These are phyloP conservation scores for Rhagonycha lutea DNA, from an alignment of 2,888 invertebrate genomes.

Conservation along the genomic window DNA sequence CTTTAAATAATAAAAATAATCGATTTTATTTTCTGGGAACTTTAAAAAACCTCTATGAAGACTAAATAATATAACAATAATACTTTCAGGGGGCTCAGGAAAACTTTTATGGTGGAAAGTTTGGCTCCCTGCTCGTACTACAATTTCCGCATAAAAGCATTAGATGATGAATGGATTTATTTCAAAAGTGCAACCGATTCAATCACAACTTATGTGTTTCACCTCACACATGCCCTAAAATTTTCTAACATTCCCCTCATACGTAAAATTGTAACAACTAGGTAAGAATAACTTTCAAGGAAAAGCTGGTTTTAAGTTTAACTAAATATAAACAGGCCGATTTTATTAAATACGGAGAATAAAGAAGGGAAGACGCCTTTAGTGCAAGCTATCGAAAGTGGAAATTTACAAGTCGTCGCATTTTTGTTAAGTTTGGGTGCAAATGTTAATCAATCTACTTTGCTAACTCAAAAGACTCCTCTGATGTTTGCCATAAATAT, in stretches of 20 bases:
- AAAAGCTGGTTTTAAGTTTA: neutral
- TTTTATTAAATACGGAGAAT: constrained; percentile 57
- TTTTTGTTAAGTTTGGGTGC: constrained; percentile 58
- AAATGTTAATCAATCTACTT: constrained; percentile 53
- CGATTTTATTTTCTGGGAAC: no score
- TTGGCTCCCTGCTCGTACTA: constrained; percentile 59
- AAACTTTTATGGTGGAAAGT: constrained; percentile 48
- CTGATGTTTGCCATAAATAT: constrained; percentile 58
- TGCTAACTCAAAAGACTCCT: constrained; percentile 54
- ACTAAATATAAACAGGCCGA: constrained; percentile 46
- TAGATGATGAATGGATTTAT: constrained; percentile 45
- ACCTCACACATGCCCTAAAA: constrained; percentile 46
- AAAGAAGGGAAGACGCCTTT: constrained; percentile 59
- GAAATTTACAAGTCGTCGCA: constrained; percentile 53
- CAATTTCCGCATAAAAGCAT: constrained; percentile 54
- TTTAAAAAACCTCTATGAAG: no score
- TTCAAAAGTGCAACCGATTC: constrained; percentile 47
- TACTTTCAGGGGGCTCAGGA: constrained; percentile 54
- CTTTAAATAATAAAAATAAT: no score
- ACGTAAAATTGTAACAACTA: constrained; percentile 45
- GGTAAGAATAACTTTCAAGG: constrained; percentile 32
- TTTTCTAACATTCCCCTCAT: constrained; percentile 43
- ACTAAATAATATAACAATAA: no score
- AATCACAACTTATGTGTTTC: constrained; percentile 43
- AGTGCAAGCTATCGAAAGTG: constrained; percentile 58